phyloP scores from a whole-genome alignment of 2,888 invertebrate species.

The Dysmachus trigonus region DNA sequence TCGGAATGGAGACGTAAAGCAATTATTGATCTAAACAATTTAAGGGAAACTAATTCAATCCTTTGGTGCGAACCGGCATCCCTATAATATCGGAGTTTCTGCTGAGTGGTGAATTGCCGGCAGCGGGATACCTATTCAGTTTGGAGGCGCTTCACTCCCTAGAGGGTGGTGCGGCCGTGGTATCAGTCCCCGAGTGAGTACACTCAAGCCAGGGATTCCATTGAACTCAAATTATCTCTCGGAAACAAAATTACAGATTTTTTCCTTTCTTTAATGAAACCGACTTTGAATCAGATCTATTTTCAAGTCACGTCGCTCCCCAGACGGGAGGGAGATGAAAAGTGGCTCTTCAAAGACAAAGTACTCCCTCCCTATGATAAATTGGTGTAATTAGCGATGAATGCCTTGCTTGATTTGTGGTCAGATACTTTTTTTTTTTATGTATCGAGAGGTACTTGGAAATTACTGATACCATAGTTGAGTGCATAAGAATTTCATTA shows the following conservation, averaged over 20 bases:
- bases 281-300: slow-evolving; percentile 6
- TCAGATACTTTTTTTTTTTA: neutral
- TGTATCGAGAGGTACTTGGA: neutral
- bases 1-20: slow-evolving; percentile 22
- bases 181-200: neutral
- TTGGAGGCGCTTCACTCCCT: neutral
- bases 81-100: neutral
- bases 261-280: slow-evolving; percentile 12
- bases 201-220: neutral
- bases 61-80: slow-evolving; percentile 16
- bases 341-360: slow-evolving; percentile 28
- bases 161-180: neutral
- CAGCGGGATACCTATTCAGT: neutral
- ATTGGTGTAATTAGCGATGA: slow-evolving; percentile 34
- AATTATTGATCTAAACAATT: slow-evolving; percentile 35
- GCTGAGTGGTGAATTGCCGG: neutral
- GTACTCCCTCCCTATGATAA: slow-evolving; percentile 13
- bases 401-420: slow-evolving; percentile 6
- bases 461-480: neutral
- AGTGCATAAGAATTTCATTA: neutral
- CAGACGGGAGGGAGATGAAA: neutral
- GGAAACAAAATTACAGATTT: slow-evolving; percentile 23
- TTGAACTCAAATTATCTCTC: slow-evolving; percentile 18
- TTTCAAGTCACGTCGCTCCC: slow-evolving; percentile 26
- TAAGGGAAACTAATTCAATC: slow-evolving; percentile 27